A percentile compares a stretch with the other conserved stretches of the same genome.
phyloP scores from a whole-genome alignment of 2,113 vertebrate species.

The Mastomys coucha region DNA sequence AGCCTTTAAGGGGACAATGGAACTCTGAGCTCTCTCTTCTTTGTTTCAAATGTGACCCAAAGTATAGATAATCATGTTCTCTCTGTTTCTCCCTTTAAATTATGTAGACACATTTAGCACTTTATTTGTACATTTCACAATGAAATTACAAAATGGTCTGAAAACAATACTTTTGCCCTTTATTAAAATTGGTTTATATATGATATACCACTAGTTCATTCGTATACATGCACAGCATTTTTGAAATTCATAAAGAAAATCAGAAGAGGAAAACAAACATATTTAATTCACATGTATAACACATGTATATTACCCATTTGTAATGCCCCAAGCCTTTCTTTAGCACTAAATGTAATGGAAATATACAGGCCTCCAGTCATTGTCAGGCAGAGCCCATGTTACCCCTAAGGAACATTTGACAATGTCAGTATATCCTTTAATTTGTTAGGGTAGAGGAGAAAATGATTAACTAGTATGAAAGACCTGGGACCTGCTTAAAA shows the following conservation, averaged over 20 bases:
- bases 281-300: background rate
- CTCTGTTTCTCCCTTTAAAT: background rate
- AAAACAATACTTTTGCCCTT: background rate
- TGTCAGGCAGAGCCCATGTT: background rate
- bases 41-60: background rate
- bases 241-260: background rate
- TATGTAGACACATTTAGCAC: background rate
- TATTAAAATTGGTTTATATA: conserved; percentile 9
- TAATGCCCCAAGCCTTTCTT: background rate
- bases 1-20: background rate
- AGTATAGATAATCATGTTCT: background rate
- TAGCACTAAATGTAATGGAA: conserved; percentile 15
- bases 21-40: background rate
- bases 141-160: background rate
- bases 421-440: background rate
- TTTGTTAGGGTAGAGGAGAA: background rate
- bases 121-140: background rate
- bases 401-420: background rate
- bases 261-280: background rate
- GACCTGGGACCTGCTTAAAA: background rate
- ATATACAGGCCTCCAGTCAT: background rate
- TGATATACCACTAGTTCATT: background rate
- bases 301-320: background rate
- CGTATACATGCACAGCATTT: background rate
- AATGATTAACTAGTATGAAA: background rate